A percentile compares a stretch with the other conserved stretches of the same genome.
Evolutionary conservation across 2,888 invertebrate species (phyloP).

Genomic region (Ornithoptera priamus): DNA sequence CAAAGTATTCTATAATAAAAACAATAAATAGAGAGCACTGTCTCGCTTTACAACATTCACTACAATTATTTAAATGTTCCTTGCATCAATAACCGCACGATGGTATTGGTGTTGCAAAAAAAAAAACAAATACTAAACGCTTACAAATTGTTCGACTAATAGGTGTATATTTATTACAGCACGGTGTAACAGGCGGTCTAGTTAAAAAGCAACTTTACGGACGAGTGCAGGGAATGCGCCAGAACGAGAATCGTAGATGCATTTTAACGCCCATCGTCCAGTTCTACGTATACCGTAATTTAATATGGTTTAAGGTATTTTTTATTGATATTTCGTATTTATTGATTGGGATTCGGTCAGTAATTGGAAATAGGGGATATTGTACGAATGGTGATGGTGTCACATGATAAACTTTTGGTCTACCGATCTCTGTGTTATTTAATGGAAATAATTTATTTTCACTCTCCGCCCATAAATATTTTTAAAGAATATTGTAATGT

Average conservation of each 20-base stretch:
- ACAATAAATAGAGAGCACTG: neutral
- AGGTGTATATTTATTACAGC: constrained; percentile 21
- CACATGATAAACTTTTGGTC: neutral
- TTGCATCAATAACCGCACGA: constrained; percentile 13
- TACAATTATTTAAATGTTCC: neutral
- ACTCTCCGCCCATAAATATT: neutral
- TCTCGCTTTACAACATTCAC: neutral
- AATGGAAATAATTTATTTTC: constrained; percentile 16
- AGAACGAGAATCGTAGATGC: constrained; percentile 11
- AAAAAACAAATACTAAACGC: constrained; percentile 2
- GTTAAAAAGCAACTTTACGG: constrained; percentile 23
- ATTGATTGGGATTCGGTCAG: constrained; percentile 20
- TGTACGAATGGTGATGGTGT: neutral
- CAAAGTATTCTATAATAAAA: neutral
- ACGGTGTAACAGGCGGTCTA: constrained; percentile 24
- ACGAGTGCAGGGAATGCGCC: constrained; percentile 6
- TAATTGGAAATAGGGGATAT: constrained; percentile 16
- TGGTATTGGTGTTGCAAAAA: constrained; percentile 2
- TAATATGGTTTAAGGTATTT: constrained; percentile 23
- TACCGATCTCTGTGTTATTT: neutral
- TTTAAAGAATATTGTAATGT: neutral
- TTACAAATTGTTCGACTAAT: constrained; percentile 26
- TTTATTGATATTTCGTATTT: constrained; percentile 27
- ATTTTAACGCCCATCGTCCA: constrained; percentile 6
- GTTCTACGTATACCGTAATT: constrained; percentile 14